Percentiles rank a stretch among this genome's conserved stretches.
Conservation (phyloP, 2,888 invertebrate species). For the Harpalus rufipes region DNA sequence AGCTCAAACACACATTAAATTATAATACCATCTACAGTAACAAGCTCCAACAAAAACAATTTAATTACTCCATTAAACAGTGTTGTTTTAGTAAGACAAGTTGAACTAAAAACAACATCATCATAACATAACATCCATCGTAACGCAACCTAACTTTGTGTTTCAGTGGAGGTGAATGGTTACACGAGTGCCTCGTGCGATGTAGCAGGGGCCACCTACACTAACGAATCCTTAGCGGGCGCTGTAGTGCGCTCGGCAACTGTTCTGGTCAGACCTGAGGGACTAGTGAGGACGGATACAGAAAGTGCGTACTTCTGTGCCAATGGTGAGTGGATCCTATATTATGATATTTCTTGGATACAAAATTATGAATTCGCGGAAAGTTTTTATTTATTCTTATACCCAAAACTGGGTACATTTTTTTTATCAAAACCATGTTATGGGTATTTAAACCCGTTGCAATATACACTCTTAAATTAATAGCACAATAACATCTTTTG, state of each 20-base stretch:
- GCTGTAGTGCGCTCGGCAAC: constrained; percentile 82
- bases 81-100: constrained; percentile 14
- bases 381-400: no score
- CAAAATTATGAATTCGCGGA: no score
- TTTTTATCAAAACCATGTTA: no score
- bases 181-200: constrained; percentile 83
- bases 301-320: constrained; percentile 86
- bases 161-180: constrained; percentile 84
- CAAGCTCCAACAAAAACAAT: constrained; percentile 3
- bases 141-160: constrained; percentile 54
- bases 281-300: constrained; percentile 82
- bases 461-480: no score
- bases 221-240: constrained; percentile 81
- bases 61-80: constrained; percentile 18
- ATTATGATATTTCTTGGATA: background rate
- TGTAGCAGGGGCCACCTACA: constrained; percentile 79
- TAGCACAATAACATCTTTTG: no score
- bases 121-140: constrained; percentile 4
- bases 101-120: background rate
- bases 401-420: no score
- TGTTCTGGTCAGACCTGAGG: constrained; percentile 82
- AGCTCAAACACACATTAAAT: background rate
- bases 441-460: no score
- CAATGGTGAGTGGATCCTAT: constrained; percentile 78
- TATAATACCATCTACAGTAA: background rate